Evolutionary conservation across 2,797 vertebrate genomes (phyloP).

Genomic region (Lepilemur ruficaudatus): DNA sequence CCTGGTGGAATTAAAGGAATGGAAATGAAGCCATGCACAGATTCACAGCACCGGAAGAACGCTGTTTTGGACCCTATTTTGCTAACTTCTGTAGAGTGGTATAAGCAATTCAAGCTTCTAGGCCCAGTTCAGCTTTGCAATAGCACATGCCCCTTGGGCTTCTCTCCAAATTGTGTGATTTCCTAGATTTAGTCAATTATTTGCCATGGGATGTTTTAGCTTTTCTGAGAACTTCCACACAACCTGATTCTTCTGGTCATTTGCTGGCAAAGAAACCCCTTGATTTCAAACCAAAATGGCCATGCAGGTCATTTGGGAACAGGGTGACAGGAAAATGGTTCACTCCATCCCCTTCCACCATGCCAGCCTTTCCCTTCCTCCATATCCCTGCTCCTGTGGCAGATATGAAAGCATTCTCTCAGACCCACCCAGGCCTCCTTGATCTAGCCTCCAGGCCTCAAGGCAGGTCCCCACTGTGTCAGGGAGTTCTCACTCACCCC

Average conservation of each 20-base stretch:
- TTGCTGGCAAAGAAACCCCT: not conserved
- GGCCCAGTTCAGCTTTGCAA: not conserved
- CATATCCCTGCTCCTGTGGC: not conserved
- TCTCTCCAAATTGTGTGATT: conserved; percentile 32
- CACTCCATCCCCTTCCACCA: accelerated
- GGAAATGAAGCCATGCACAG: conserved; percentile 46
- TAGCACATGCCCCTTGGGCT: not conserved
- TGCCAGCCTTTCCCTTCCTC: not conserved
- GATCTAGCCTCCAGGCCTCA: not conserved
- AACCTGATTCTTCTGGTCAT: not conserved
- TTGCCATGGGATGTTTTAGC: not conserved
- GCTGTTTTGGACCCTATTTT: not conserved
- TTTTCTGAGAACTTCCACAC: not conserved
- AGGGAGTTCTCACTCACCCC: not conserved
- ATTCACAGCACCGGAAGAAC: not conserved
- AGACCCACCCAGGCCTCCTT: not conserved
- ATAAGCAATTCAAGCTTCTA: conserved; percentile 10
- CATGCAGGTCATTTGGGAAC: not conserved
- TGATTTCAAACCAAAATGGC: not conserved
- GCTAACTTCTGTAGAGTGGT: not conserved
- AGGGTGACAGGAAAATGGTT: not conserved
- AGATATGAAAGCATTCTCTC: not conserved
- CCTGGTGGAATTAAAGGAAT: conserved; percentile 56
- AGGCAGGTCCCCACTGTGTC: not conserved
- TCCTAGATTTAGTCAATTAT: conserved; percentile 40